A percentile compares a stretch with the other conserved stretches of the same genome.
These are phyloP conservation scores for Aleiodes testaceus DNA, from an alignment of 2,888 invertebrate species.

Conservation along the genomic window DNA sequence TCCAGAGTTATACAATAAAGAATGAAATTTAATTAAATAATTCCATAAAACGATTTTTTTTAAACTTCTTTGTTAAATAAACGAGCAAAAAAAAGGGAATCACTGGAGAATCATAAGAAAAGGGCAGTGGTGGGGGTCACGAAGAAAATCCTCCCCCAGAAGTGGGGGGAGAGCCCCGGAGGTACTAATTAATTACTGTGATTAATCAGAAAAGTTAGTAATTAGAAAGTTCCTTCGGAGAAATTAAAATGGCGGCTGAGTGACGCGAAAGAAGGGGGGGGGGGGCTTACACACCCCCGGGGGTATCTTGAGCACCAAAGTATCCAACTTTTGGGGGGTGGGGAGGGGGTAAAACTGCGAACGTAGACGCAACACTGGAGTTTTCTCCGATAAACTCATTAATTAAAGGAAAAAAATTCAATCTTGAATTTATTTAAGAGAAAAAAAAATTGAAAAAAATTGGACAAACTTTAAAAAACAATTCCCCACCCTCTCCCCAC, in stretches of 20 bases:
- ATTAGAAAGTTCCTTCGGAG: conserved; percentile 76
- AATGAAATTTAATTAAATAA: too few relatives aligned
- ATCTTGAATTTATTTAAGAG: conserved; percentile 72
- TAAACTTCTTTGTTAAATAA: background rate
- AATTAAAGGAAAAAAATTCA: conserved; percentile 67
- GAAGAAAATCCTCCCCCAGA: conserved; percentile 48
- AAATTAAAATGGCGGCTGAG: conserved; percentile 74
- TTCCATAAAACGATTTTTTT: too few relatives aligned
- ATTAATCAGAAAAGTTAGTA: conserved; percentile 78
- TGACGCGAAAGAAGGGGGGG: conserved; percentile 52
- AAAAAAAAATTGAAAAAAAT: conserved; percentile 59
- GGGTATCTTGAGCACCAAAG: conserved; percentile 32
- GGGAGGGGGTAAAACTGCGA: conserved; percentile 43
- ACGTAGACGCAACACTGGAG: conserved; percentile 58
- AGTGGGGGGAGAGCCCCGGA: conserved; percentile 51
- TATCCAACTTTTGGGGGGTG: conserved; percentile 17
- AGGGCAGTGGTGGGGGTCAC: background rate
- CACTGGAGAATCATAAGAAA: background rate
- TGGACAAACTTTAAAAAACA: conserved; percentile 16
- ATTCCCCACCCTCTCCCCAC: too few relatives aligned
- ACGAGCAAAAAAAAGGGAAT: conserved; percentile 2
- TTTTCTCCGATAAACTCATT: conserved; percentile 71
- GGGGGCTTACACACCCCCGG: conserved; percentile 50
- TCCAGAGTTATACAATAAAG: too few relatives aligned
- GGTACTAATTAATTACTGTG: conserved; percentile 77